Percentiles rank a stretch among this genome's conserved stretches.
phyloP scores from a whole-genome alignment of 1,140 invertebrate genomes.

The Drosophila ananassae region DNA sequence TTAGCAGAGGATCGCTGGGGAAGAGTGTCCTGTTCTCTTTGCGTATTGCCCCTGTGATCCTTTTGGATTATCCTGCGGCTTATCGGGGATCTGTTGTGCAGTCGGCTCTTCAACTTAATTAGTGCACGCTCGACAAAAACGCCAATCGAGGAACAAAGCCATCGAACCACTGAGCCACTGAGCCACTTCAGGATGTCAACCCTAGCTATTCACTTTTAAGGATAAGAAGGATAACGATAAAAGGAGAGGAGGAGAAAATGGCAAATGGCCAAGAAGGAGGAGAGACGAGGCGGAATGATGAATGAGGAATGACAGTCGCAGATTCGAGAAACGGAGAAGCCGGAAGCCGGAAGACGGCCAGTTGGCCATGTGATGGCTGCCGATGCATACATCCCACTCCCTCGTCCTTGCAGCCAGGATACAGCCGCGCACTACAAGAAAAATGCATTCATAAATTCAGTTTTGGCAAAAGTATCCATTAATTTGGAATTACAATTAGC shows the following conservation, averaged over 20 bases:
- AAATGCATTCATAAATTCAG: neutral
- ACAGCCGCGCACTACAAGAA: neutral
- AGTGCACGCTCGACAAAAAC: conserved; percentile 66
- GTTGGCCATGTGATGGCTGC: conserved; percentile 57
- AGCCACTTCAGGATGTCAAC: conserved; percentile 72
- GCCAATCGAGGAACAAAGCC: conserved; percentile 58
- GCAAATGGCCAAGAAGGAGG: conserved; percentile 21
- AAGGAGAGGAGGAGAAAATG: conserved; percentile 16
- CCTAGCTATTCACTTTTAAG: conserved; percentile 24
- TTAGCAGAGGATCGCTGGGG: neutral
- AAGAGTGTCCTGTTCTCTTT: neutral
- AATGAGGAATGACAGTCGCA: conserved; percentile 41
- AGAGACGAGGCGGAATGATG: conserved; percentile 13
- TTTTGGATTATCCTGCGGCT: conserved; percentile 36
- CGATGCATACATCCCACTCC: conserved; percentile 68
- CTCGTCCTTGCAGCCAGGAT: conserved; percentile 22
- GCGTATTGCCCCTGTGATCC: conserved; percentile 1
- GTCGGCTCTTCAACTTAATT: conserved; percentile 64
- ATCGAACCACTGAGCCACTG: conserved; percentile 14
- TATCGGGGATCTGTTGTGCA: conserved; percentile 63
- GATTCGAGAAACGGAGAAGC: conserved; percentile 9
- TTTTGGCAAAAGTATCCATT: no score
- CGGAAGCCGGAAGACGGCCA: conserved; percentile 55
- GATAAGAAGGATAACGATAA: conserved; percentile 7
- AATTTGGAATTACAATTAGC: no score